Percentiles rank a stretch among this genome's conserved stretches.
phyloP scores from a whole-genome alignment of 2,888 invertebrate genomes.

The Dioctria rufipes region DNA sequence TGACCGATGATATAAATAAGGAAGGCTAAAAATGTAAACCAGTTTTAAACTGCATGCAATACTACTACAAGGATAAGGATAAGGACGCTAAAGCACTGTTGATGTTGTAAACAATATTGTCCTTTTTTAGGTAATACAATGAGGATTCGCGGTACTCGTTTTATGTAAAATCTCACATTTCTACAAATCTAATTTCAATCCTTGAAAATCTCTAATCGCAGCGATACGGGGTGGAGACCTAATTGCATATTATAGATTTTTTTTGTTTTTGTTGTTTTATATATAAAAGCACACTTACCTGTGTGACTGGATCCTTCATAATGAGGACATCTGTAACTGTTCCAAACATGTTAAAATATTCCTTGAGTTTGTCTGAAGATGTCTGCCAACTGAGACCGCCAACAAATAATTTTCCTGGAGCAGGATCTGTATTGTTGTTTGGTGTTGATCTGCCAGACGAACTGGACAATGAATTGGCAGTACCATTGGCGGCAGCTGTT shows the following conservation, averaged over 20 bases:
- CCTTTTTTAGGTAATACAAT: no score
- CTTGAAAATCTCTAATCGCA: no score
- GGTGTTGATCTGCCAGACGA: conserved; percentile 86
- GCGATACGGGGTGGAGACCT: no score
- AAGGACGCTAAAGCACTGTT: no score
- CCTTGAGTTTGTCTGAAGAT: conserved; percentile 91
- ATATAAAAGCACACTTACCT: conserved; percentile 75
- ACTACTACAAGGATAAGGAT: background rate
- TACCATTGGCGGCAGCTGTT: conserved; percentile 63
- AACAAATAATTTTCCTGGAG: conserved; percentile 90
- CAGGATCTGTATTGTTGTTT: conserved; percentile 77
- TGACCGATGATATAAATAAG: background rate
- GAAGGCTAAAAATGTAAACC: background rate
- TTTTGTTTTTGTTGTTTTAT: background rate
- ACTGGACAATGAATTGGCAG: conserved; percentile 74
- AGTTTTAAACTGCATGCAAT: background rate
- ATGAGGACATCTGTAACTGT: conserved; percentile 92
- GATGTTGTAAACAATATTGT: no score
- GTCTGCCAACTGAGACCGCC: conserved; percentile 96
- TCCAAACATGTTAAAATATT: conserved; percentile 94
- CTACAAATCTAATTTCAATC: no score
- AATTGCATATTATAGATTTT: background rate
- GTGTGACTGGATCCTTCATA: conserved; percentile 95
- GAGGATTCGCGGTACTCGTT: no score
- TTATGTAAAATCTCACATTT: no score